phyloP scores from a whole-genome alignment of 2,888 invertebrate genomes.

The Eupeodes luniger region DNA sequence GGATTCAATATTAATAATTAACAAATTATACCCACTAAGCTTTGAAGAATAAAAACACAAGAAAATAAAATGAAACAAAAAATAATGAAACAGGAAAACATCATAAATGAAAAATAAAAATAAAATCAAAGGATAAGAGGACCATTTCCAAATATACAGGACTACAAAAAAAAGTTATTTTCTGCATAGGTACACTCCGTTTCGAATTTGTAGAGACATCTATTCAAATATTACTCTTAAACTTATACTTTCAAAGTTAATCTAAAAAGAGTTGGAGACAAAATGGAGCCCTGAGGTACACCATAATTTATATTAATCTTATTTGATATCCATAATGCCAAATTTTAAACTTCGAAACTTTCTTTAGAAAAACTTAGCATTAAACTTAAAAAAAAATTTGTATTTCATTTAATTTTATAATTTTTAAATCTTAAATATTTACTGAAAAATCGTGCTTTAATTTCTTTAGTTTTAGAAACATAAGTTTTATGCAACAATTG shows the following conservation, averaged over 20 bases:
- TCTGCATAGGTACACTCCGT: not conserved
- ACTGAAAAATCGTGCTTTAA: too few relatives aligned
- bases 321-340: too few relatives aligned
- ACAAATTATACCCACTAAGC: conserved; percentile 57
- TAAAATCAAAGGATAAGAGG: conserved; percentile 33
- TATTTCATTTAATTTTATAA: too few relatives aligned
- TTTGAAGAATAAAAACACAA: not conserved
- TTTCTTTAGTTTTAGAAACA: too few relatives aligned
- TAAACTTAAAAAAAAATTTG: too few relatives aligned
- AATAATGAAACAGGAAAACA: conserved; percentile 15
- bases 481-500: too few relatives aligned
- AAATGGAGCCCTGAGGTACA: not conserved
- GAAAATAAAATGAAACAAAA: not conserved
- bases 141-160: not conserved
- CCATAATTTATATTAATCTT: too few relatives aligned
- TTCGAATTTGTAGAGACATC: not conserved
- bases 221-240: not conserved
- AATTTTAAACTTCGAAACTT: too few relatives aligned
- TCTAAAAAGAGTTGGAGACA: too few relatives aligned
- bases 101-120: conserved; percentile 37
- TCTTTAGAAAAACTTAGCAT: too few relatives aligned
- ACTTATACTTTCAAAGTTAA: not conserved
- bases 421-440: too few relatives aligned
- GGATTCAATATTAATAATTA: conserved; percentile 67
- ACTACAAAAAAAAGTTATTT: conserved; percentile 8